A percentile compares a stretch with the other conserved stretches of the same genome.
These are phyloP conservation scores for Diabrotica undecimpunctata DNA, from an alignment of 1,140 invertebrate genomes.

Conservation along the genomic window DNA sequence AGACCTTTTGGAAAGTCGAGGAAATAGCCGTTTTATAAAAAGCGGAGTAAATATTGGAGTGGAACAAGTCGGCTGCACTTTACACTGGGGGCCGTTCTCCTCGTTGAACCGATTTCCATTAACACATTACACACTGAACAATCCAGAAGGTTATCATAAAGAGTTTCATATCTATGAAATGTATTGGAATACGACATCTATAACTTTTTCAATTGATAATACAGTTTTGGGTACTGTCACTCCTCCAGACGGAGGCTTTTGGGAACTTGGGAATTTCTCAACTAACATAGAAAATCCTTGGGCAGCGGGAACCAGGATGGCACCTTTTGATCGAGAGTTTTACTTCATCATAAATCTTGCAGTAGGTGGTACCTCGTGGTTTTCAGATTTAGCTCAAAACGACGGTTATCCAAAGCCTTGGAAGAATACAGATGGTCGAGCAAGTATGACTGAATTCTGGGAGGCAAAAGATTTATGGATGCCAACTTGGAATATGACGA, in stretches of 20 bases:
- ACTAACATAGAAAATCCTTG: conserved; percentile 41
- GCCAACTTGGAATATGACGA: conserved; percentile 49
- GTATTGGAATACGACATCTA: conserved; percentile 49
- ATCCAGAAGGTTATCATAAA: conserved; percentile 48
- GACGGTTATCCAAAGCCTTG: conserved; percentile 48
- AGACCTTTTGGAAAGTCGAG: conserved; percentile 56
- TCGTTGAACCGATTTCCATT: conserved; percentile 52
- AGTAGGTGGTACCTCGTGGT: conserved; percentile 46
- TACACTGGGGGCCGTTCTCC: conserved; percentile 62
- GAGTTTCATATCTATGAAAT: conserved; percentile 52
- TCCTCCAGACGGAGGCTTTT: conserved; percentile 27
- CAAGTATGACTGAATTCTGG: conserved; percentile 50
- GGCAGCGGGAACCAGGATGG: conserved; percentile 47
- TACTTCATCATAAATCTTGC: conserved; percentile 60
- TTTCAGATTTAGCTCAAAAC: conserved; percentile 47
- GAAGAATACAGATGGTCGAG: conserved; percentile 41
- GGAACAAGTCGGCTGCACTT: conserved; percentile 55
- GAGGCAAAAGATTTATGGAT: conserved; percentile 48
- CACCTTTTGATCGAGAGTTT: conserved; percentile 61
- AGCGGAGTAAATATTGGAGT: conserved; percentile 56
- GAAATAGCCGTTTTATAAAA: conserved; percentile 52
- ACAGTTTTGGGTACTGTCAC: conserved; percentile 25
- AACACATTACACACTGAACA: conserved; percentile 51
- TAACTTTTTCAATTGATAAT: conserved; percentile 33
- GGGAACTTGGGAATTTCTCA: conserved; percentile 27